Base-by-base conservation (phyloP, 2,888 invertebrate species). In the Podotricha telesiphe region DNA sequence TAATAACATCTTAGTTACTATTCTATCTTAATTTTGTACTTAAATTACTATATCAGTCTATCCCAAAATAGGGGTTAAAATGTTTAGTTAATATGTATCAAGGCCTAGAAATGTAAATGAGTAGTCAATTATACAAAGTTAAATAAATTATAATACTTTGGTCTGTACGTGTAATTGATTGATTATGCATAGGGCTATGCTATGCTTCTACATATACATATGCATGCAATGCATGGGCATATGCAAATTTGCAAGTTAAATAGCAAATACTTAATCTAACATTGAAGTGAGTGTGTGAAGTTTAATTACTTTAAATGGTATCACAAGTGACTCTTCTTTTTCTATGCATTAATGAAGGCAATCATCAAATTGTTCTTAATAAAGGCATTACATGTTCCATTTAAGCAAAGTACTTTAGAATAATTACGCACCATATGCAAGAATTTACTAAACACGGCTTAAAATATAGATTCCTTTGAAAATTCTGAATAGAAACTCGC, bases 231-330 rank as follows among this genome's bases (percentile, higher is more conserved):
- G n/a, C n/a, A n/a, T n/a, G n/a, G n/a, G n/a, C n/a, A 37, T 10
- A 37, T 37, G 37, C 37, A 37, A 37, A 37, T 17, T 47, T 47
- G n/a, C 48, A 48, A 48, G 42, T 19, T 10, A 8, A 48, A 48
- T 19, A 17, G 53, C 17, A 34, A 34, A 17, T 34, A 42, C 34
- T 55, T 58, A 19, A 40, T 40, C 19, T 37, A 20, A 42, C 58
- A 58, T 58, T n/a, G 42, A 42, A 42, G 10, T 28, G 13, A 5
- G 11, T 45, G 20, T 22, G 45, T 59, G 10, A 45, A 59, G 45
- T 45, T 59, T 50, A 42, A 51, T 19, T 11, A 50, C 63, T 34
- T 59, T 53, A 68, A 55, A 62, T 69, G 65, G 69, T 53, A 37
- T 45, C n/a, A 40, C 48, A 61, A 59, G 40, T 47, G n/a, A 37